Conservation (phyloP, 2,888 invertebrate genomes). For the Acleris holmiana region DNA sequence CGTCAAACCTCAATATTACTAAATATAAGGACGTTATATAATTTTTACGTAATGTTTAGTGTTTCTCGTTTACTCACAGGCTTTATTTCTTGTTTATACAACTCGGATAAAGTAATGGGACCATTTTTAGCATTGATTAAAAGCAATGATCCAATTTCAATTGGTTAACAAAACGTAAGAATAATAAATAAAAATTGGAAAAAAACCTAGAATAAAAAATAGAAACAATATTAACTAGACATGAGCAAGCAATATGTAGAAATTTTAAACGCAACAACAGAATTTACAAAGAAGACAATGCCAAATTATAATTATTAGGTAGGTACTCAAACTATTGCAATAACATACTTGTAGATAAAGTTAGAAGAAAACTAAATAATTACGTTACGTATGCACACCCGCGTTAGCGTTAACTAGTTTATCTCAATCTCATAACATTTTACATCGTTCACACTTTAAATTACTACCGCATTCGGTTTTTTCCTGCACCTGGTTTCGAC, state of each 20-base stretch:
- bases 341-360: too few species aligned
- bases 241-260: background rate
- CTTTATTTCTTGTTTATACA: conserved; percentile 18
- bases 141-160: background rate
- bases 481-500: background rate
- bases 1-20: conserved; percentile 53
- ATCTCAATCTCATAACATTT: conserved; percentile 2
- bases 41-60: conserved; percentile 52
- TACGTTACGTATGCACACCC: conserved; percentile 14
- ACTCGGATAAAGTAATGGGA: conserved; percentile 14
- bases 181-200: background rate
- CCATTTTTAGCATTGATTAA: background rate
- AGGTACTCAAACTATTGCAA: too few species aligned
- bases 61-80: conserved; percentile 22
- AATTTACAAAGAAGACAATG: background rate
- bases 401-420: background rate
- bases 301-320: too few species aligned
- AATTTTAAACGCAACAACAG: background rate
- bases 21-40: conserved; percentile 47
- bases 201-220: too few species aligned
- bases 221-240: too few species aligned
- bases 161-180: background rate
- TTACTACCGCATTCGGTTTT: background rate
- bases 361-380: conserved; percentile 17
- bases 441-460: background rate